Base-by-base conservation (phyloP, 2,888 invertebrate species). In the Pristionchus japonicus region DNA sequence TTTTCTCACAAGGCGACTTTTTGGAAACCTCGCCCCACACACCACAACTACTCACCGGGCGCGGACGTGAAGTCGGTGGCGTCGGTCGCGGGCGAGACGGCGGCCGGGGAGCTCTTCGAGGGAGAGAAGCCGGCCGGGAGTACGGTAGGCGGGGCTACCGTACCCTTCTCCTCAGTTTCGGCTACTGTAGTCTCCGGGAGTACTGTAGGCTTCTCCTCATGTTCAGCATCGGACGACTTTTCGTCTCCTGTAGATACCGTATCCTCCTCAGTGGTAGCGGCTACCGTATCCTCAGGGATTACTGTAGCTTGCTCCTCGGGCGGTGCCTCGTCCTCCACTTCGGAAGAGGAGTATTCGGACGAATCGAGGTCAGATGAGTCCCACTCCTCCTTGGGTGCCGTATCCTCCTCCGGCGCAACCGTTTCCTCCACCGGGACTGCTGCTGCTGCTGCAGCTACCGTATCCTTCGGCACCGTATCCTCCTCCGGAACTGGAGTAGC, bases 361-460 rank as follows among this genome's bases (percentile, higher is more conserved):
- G n/a, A n/a, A n/a, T n/a, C n/a, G n/a, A n/a, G n/a, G n/a, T n/a
- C n/a, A n/a, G n/a, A n/a, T n/a, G n/a, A n/a, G n/a, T n/a, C n/a
- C n/a, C n/a, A n/a, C n/a, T n/a, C n/a, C 17, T 57, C 34, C 67
- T 67, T 34, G 67, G 67, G n/a, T n/a, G n/a, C 7, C 34, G 64
- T 15, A 20, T 37, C 70, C 0, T 13, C 20, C 3, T 3, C 31
- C 11, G 11, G 1, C 3, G 13, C 40, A 23, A 74, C 74, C 37
- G 74, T 74, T 40, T 74, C 74, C 37, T 74, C 74, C n/a, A 47
- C 2, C 2, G 43, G n/a, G n/a, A n/a, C n/a, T n/a, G n/a, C n/a
- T n/a, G n/a, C n/a, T n/a, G n/a, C n/a, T n/a, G n/a, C n/a, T n/a
- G 23, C 23, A 11, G 77, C 77, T 47, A 77, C 77, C 77, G 77